These are phyloP conservation scores for Hedya salicella DNA, from an alignment of 2,888 invertebrate species.

Conservation along the genomic window DNA sequence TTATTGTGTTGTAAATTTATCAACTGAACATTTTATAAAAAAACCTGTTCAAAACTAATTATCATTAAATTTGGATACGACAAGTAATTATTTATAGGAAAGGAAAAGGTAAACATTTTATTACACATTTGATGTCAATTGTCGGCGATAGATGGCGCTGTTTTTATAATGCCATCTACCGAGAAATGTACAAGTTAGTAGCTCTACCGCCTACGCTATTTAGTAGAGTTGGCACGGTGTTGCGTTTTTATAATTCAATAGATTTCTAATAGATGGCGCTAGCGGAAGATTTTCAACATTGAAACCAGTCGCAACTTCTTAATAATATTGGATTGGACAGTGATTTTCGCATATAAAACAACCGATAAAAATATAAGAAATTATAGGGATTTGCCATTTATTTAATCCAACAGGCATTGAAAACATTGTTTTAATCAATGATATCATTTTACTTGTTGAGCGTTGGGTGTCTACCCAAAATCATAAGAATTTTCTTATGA, in stretches of 20 bases:
- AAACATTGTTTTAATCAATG: too few species aligned
- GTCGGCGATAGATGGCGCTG: constrained; percentile 20
- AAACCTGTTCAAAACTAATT: not conserved
- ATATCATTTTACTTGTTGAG: too few species aligned
- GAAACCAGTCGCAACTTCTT: not conserved
- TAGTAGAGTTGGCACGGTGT: constrained; percentile 9
- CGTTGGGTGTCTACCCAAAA: too few species aligned
- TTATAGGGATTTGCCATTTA: too few species aligned
- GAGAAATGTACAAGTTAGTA: constrained; percentile 1
- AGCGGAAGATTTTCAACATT: not conserved
- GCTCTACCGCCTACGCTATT: not conserved
- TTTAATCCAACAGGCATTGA: too few species aligned
- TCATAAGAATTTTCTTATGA: too few species aligned
- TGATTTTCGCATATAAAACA: too few species aligned
- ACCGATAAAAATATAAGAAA: too few species aligned
- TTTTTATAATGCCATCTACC: constrained; percentile 15
- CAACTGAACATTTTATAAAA: not conserved
- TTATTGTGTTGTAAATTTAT: not conserved
- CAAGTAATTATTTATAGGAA: not conserved
- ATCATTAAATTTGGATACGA: not conserved
- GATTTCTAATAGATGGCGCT: constrained; percentile 13
- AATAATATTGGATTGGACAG: too few species aligned
- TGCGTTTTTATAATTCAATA: not conserved
- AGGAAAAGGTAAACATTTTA: not conserved
- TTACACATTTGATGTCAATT: not conserved